Conservation (phyloP, 1,140 invertebrate genomes). For the Drosophila malerkotliana region DNA sequence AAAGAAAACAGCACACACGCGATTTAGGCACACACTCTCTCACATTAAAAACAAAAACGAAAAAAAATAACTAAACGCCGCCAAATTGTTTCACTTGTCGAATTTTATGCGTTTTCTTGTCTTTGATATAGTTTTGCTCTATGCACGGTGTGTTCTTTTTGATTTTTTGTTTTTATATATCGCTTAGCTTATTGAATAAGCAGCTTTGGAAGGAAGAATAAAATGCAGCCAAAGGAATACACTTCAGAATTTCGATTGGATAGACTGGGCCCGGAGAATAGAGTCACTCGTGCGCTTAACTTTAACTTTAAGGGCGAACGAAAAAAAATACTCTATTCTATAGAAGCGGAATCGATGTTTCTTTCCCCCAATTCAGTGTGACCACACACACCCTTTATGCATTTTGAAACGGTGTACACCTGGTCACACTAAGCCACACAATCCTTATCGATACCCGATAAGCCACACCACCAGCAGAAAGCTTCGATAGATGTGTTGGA, state of each 20-base stretch:
- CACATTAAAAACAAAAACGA: neutral
- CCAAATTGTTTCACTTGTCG: slow-evolving; percentile 7
- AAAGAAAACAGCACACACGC: neutral
- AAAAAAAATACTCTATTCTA: slow-evolving; percentile 15
- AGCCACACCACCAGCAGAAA: no score
- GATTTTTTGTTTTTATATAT: neutral
- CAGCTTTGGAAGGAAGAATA: slow-evolving; percentile 6
- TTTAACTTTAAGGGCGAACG: slow-evolving; percentile 12
- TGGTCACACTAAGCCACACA: no score
- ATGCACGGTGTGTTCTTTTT: slow-evolving; percentile 5
- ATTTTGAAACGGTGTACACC: no score
- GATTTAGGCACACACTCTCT: neutral
- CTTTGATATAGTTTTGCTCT: neutral
- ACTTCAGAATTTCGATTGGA: slow-evolving; percentile 27
- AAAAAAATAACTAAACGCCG: neutral
- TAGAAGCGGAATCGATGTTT: neutral
- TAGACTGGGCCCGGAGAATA: slow-evolving; percentile 14
- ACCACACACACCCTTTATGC: neutral
- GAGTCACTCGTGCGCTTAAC: slow-evolving; percentile 20
- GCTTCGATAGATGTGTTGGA: no score
- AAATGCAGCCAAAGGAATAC: slow-evolving; percentile 17
- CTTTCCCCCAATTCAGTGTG: neutral
- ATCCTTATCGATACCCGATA: no score
- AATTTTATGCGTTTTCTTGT: neutral
- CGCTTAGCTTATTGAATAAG: neutral